phyloP scores from a whole-genome alignment of 2,113 vertebrate species.

The Manacus vitellinus region DNA sequence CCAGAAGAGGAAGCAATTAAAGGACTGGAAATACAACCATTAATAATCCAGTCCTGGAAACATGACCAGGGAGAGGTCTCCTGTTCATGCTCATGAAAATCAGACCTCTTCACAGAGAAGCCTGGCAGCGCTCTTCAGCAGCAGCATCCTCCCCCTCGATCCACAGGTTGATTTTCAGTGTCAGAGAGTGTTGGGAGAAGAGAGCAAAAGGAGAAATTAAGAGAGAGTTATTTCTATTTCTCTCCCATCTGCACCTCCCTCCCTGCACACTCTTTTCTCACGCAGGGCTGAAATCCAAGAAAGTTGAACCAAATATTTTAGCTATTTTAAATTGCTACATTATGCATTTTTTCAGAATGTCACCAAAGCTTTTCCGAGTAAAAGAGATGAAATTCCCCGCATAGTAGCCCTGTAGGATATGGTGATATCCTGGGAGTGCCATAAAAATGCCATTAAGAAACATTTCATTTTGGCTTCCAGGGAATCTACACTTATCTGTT shows the following conservation, averaged over 20 bases:
- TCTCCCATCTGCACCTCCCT: background rate
- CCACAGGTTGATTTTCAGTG: background rate
- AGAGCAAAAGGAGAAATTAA: background rate
- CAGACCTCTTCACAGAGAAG: background rate
- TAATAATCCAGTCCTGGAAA: slow-evolving; percentile 16
- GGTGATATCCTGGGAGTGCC: background rate
- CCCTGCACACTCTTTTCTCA: background rate
- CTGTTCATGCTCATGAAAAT: background rate
- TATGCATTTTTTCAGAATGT: slow-evolving; percentile 27
- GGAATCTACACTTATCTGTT: background rate
- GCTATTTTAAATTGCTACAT: background rate
- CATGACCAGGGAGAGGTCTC: background rate
- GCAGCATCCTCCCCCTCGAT: background rate
- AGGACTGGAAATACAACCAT: slow-evolving; percentile 11
- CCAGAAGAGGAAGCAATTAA: slow-evolving; percentile 60
- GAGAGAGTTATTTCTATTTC: background rate
- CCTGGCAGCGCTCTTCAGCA: background rate
- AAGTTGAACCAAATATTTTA: slow-evolving; percentile 33
- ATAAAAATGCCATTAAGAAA: slow-evolving; percentile 5
- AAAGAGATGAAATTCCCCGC: slow-evolving; percentile 43
- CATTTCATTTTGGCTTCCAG: slow-evolving; percentile 7
- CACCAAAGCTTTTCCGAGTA: background rate
- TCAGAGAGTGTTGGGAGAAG: background rate
- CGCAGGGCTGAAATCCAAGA: background rate
- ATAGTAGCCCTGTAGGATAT: background rate